phyloP scores from a whole-genome alignment of 2,113 vertebrate genomes.

The Seriola rivoliana region DNA sequence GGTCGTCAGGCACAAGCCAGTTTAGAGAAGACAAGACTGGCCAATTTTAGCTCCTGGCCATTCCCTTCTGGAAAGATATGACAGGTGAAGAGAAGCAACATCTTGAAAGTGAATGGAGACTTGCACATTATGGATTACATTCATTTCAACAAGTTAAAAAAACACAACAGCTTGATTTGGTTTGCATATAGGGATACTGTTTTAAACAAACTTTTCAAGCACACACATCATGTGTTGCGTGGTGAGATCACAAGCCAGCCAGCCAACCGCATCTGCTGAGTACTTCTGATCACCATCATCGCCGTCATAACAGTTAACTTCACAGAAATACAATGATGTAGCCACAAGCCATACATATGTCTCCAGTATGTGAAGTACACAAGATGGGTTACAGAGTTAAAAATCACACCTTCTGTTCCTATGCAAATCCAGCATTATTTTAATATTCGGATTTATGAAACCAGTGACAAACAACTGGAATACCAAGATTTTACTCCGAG shows the following conservation, averaged over 20 bases:
- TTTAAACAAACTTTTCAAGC: slow-evolving; percentile 44
- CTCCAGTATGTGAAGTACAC: slow-evolving; percentile 34
- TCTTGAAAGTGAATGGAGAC: slow-evolving; percentile 56
- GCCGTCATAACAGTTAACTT: slow-evolving; percentile 34
- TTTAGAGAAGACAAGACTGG: slow-evolving; percentile 74
- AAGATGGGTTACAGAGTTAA: slow-evolving; percentile 37
- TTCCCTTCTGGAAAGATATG: slow-evolving; percentile 63
- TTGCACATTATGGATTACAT: slow-evolving; percentile 77
- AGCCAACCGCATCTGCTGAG: slow-evolving; percentile 37
- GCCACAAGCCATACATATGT: slow-evolving; percentile 35
- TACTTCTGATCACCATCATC: slow-evolving; percentile 25
- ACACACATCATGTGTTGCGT: slow-evolving; percentile 26
- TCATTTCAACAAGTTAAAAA: slow-evolving; percentile 62
- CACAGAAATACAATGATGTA: slow-evolving; percentile 47
- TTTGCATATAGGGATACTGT: slow-evolving; percentile 73
- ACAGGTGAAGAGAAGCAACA: slow-evolving; percentile 56
- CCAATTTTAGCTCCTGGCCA: slow-evolving; percentile 74
- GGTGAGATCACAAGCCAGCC: slow-evolving; percentile 41
- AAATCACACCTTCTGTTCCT: slow-evolving; percentile 43
- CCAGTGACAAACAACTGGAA: slow-evolving; percentile 26
- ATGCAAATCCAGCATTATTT: slow-evolving; percentile 61
- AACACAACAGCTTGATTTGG: slow-evolving; percentile 53
- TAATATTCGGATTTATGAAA: slow-evolving; percentile 37
- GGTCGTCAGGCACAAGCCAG: slow-evolving; percentile 89
- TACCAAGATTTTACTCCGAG: slow-evolving; percentile 31